These are phyloP conservation scores for Chelonia mydas DNA, from an alignment of 2,797 vertebrate genomes.

Conservation along the genomic window DNA sequence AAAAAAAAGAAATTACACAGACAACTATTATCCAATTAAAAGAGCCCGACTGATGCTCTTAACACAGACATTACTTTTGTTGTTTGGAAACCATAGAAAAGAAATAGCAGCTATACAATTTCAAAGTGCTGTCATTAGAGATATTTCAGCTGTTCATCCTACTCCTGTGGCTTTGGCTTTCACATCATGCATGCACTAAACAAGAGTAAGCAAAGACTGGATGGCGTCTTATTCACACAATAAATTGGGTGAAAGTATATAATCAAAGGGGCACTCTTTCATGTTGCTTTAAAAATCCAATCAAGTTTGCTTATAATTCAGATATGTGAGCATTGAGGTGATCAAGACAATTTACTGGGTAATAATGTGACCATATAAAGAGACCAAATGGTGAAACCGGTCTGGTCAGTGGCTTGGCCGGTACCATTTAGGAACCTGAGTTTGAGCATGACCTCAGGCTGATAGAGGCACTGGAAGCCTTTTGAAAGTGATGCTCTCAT, in stretches of 20 bases:
- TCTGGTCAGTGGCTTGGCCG: neutral
- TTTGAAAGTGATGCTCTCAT: neutral
- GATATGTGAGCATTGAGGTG: neutral
- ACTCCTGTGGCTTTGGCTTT: constrained; percentile 33
- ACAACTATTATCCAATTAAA: constrained; percentile 65
- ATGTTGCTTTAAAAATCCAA: neutral
- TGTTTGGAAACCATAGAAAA: constrained; percentile 71
- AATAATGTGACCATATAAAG: neutral
- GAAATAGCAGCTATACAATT: constrained; percentile 69
- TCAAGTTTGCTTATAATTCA: fast-evolving
- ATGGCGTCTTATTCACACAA: neutral
- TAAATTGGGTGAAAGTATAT: neutral
- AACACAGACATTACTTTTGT: constrained; percentile 27
- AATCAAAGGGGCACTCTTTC: neutral
- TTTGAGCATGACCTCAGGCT: neutral
- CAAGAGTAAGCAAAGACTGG: constrained; percentile 2
- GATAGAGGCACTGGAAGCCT: neutral
- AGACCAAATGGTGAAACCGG: neutral
- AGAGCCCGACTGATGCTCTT: constrained; percentile 63
- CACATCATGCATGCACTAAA: constrained; percentile 7
- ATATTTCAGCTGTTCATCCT: constrained; percentile 62
- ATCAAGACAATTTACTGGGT: neutral
- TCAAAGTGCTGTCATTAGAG: constrained; percentile 70
- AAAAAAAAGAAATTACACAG: constrained; percentile 48
- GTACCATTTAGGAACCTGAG: neutral